Conservation (phyloP, 2,888 invertebrate species). For the Platycnemis pennipes region DNA sequence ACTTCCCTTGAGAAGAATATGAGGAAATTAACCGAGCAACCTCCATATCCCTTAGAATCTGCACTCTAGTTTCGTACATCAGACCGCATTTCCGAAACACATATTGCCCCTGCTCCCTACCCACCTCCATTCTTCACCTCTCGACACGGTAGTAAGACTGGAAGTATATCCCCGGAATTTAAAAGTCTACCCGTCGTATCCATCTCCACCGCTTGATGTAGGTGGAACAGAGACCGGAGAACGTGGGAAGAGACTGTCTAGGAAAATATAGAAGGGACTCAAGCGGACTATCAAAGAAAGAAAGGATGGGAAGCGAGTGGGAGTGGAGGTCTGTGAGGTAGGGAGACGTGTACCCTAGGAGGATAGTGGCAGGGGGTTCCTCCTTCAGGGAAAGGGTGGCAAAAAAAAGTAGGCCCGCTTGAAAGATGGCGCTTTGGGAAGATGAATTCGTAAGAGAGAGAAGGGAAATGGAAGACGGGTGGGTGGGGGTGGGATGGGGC, state of each 20-base stretch:
- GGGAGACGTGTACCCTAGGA: background rate
- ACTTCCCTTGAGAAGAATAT: too few species aligned
- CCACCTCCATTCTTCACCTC: too few species aligned
- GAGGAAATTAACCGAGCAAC: too few species aligned
- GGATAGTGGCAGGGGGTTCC: background rate
- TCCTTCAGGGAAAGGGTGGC: background rate
- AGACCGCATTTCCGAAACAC: too few species aligned
- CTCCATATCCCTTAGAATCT: too few species aligned
- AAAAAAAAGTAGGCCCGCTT: slow-evolving; percentile 34
- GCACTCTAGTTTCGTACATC: too few species aligned
- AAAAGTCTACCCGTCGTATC: too few species aligned
- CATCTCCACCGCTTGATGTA: too few species aligned
- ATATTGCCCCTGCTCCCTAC: too few species aligned
- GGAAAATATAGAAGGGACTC: background rate
- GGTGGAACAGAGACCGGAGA: background rate
- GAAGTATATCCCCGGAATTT: too few species aligned
- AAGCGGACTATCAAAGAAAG: too few species aligned
- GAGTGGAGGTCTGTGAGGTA: background rate
- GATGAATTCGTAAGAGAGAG: slow-evolving; percentile 59
- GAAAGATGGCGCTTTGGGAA: slow-evolving; percentile 56
- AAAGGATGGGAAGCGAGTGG: background rate
- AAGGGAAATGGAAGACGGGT: slow-evolving; percentile 47
- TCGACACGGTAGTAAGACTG: too few species aligned
- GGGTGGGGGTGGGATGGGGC: background rate
- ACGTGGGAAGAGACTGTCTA: background rate